These are phyloP conservation scores for Dryomyza anilis DNA, from an alignment of 2,888 invertebrate species.

Conservation along the genomic window DNA sequence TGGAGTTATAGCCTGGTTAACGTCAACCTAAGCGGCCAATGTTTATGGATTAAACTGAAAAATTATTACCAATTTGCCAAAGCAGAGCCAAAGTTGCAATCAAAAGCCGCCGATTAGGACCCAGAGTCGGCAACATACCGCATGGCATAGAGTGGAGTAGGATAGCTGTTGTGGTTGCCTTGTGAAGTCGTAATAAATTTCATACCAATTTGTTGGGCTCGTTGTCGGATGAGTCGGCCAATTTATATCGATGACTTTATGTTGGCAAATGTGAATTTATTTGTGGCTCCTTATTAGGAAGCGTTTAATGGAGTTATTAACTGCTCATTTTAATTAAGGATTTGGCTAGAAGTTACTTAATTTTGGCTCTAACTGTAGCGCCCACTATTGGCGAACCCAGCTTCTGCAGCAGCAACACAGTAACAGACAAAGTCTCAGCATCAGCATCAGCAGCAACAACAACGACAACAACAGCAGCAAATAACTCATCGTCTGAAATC, in stretches of 20 bases:
- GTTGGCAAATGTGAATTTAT: constrained; percentile 23
- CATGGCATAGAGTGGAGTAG: too few species aligned
- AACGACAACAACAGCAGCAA: constrained; percentile 22
- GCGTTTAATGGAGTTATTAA: constrained; percentile 17
- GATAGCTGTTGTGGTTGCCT: background rate
- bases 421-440: background rate
- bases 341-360: too few species aligned
- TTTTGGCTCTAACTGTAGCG: too few species aligned
- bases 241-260: constrained; percentile 18
- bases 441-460: constrained; percentile 21
- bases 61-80: constrained; percentile 55
- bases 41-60: constrained; percentile 54
- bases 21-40: constrained; percentile 48
- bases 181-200: constrained; percentile 13
- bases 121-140: background rate
- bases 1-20: constrained; percentile 48
- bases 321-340: background rate
- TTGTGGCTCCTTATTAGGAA: constrained; percentile 14
- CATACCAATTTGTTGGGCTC: constrained; percentile 17
- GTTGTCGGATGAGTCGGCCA: background rate
- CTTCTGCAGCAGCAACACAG: constrained; percentile 11
- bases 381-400: too few species aligned
- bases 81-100: constrained; percentile 23
- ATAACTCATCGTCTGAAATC: constrained; percentile 10
- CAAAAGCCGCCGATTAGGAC: constrained; percentile 25